Evolutionary conservation across 2,888 invertebrate genomes (phyloP).

Genomic region (Itoplectis maculator): DNA sequence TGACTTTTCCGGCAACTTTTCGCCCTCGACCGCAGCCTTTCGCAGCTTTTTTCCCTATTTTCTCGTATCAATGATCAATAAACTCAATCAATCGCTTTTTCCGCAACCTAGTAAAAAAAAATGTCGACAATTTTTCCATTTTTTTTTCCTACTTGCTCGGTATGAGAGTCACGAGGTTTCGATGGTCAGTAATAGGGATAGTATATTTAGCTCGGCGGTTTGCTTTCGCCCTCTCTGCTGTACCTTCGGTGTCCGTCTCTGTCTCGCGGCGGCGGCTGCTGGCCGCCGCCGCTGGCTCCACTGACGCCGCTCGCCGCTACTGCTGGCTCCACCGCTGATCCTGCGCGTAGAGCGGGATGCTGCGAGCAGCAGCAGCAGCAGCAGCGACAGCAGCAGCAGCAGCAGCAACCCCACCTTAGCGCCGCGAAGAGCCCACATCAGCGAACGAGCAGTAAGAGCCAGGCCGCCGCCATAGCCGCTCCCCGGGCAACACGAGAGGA

Average conservation of each 20-base stretch:
- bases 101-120: no score
- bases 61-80: no score
- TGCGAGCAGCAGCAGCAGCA: constrained; percentile 73
- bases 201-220: neutral
- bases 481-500: constrained; percentile 77
- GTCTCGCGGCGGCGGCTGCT: constrained; percentile 5
- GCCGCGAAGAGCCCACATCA: constrained; percentile 67
- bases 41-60: no score
- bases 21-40: no score
- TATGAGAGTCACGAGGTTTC: neutral
- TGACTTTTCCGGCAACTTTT: no score
- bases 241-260: neutral
- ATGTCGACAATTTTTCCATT: neutral
- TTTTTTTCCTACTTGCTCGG: neutral
- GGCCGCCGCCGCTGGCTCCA: constrained; percentile 50
- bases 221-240: neutral
- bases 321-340: constrained; percentile 73
- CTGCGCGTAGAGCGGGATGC: constrained; percentile 82
- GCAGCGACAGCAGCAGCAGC: constrained; percentile 40
- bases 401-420: constrained; percentile 65
- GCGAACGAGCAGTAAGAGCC: constrained; percentile 82
- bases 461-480: constrained; percentile 84
- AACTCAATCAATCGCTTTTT: no score
- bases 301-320: constrained; percentile 56
- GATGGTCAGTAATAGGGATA: neutral